Conservation (phyloP, 2,113 vertebrate species). For the Octodon degus region DNA sequence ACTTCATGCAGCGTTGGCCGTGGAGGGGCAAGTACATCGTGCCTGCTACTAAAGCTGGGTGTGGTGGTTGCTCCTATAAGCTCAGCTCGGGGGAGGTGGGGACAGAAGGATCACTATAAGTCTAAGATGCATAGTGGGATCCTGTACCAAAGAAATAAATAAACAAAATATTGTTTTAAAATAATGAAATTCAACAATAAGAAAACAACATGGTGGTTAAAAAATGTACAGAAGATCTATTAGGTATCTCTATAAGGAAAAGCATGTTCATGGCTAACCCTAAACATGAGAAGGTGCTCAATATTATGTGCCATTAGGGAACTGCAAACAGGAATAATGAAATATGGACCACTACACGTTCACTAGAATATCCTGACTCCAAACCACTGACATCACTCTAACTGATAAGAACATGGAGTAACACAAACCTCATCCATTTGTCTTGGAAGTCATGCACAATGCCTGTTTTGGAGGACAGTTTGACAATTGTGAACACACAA, state of each 20-base stretch:
- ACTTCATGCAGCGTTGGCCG: too few species aligned
- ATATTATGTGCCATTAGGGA: not conserved
- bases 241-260: not conserved
- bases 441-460: fast-evolving
- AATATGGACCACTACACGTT: not conserved
- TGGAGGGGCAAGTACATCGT: too few species aligned
- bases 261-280: not conserved
- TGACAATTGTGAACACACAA: not conserved
- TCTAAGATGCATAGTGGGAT: too few species aligned
- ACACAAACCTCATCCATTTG: not conserved
- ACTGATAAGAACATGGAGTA: fast-evolving
- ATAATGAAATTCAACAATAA: not conserved
- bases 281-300: not conserved
- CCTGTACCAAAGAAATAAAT: too few species aligned
- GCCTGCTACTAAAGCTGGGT: too few species aligned
- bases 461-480: not conserved
- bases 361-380: not conserved
- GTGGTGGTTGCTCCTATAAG: too few species aligned
- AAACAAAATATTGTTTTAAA: not conserved
- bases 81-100: too few species aligned
- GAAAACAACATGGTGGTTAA: not conserved
- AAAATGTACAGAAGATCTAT: not conserved
- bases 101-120: too few species aligned
- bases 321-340: not conserved
- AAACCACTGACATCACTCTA: not conserved